Evolutionary conservation across 2,113 vertebrate genomes (phyloP).

Genomic region (Phyllopteryx taeniolatus): DNA sequence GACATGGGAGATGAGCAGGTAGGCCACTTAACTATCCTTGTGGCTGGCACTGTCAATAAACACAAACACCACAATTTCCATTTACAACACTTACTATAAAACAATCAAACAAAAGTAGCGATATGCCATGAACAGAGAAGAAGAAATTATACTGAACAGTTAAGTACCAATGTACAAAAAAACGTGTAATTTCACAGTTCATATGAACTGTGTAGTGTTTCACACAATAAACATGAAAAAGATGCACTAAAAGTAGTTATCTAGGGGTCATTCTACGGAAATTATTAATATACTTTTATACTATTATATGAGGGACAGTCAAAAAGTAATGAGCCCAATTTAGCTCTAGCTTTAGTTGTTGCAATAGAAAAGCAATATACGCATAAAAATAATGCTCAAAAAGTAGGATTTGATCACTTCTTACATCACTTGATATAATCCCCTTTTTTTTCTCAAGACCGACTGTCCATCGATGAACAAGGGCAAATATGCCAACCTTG

Average conservation of each 20-base stretch:
- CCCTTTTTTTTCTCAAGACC: no score
- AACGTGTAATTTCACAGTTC: conserved; percentile 7
- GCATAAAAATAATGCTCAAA: no score
- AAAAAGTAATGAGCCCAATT: no score
- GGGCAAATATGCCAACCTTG: no score
- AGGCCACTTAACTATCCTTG: conserved; percentile 10
- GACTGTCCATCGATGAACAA: no score
- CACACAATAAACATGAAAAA: conserved; percentile 53
- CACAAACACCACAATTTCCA: conserved; percentile 13
- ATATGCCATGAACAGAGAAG: conserved; percentile 38
- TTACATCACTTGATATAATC: no score
- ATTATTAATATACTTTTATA: not conserved
- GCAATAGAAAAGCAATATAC: no score
- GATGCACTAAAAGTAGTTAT: conserved; percentile 22
- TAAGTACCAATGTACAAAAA: conserved; percentile 58
- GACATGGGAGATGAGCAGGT: conserved; percentile 15
- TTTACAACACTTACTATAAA: conserved; percentile 35
- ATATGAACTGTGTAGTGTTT: conserved; percentile 60
- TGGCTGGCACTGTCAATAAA: conserved; percentile 7
- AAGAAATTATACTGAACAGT: conserved; percentile 46
- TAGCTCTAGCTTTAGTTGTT: no score
- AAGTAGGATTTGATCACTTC: no score
- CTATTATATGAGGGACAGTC: not conserved
- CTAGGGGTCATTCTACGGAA: conserved; percentile 17
- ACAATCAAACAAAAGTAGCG: conserved; percentile 25